phyloP scores from a whole-genome alignment of 2,797 vertebrate species.

The Megalops cyprinoides region DNA sequence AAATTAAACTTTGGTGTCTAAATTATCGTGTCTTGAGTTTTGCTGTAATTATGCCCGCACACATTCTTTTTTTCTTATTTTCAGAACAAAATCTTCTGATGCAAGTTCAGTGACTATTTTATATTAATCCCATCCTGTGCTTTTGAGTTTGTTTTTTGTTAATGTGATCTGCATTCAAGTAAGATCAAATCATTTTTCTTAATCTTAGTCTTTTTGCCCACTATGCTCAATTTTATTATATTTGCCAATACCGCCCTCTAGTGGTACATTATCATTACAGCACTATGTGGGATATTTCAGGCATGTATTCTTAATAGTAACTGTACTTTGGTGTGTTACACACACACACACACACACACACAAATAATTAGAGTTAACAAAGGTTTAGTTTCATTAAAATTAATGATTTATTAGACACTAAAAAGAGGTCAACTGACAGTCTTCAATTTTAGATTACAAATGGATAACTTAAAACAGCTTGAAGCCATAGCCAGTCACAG shows the following conservation, averaged over 20 bases:
- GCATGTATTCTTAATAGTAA: not conserved
- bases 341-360: not conserved
- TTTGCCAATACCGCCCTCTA: constrained; percentile 9
- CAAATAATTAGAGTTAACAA: not conserved
- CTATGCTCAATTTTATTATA: not conserved
- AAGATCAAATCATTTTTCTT: not conserved
- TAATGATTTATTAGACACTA: not conserved
- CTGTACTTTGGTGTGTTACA: not conserved
- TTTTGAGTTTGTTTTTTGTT: not conserved
- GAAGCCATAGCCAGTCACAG: too few species aligned
- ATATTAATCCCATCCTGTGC: not conserved
- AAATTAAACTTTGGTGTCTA: constrained; percentile 73
- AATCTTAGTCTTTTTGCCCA: not conserved
- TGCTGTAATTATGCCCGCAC: not conserved
- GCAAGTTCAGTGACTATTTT: not conserved
- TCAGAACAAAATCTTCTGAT: too few species aligned
- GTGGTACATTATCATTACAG: not conserved
- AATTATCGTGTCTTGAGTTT: constrained; percentile 23
- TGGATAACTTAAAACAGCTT: not conserved
- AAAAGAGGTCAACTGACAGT: not conserved
- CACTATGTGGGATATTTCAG: not conserved
- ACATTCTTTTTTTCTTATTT: too few species aligned
- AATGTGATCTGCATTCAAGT: not conserved
- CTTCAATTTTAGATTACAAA: not conserved
- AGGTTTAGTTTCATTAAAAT: not conserved